phyloP scores from a whole-genome alignment of 2,113 vertebrate genomes.

The Ophiodon elongatus region DNA sequence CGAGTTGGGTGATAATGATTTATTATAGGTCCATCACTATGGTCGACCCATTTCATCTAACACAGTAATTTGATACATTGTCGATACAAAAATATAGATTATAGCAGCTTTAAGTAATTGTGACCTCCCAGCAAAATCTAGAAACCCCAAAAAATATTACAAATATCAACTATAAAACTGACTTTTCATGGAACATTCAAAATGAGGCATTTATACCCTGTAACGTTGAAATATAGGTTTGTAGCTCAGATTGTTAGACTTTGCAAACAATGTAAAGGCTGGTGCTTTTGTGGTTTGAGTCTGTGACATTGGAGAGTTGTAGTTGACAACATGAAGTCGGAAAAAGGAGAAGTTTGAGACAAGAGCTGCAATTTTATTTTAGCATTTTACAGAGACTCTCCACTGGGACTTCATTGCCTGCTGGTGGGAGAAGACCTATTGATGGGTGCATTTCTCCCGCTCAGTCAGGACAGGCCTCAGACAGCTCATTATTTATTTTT shows the following conservation, averaged over 20 bases:
- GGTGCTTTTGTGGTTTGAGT: neutral
- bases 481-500: slow-evolving; percentile 72
- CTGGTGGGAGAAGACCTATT: slow-evolving; percentile 31
- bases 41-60: too few species aligned
- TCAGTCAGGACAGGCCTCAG: slow-evolving; percentile 44
- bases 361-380: neutral
- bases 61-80: too few species aligned
- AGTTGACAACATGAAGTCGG: too few species aligned
- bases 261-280: neutral
- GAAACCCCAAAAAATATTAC: too few species aligned
- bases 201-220: neutral
- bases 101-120: neutral
- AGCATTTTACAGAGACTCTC: slow-evolving; percentile 17
- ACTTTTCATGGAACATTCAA: too few species aligned
- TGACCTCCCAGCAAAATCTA: neutral
- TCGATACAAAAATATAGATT: too few species aligned
- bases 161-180: too few species aligned
- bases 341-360: neutral
- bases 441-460: slow-evolving; percentile 35
- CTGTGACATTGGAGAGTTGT: neutral
- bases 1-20: too few species aligned
- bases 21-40: too few species aligned
- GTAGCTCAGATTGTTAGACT: neutral
- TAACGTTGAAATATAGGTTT: neutral
- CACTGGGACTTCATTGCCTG: slow-evolving; percentile 14